A percentile compares a stretch with the other conserved stretches of the same genome.
phyloP scores from a whole-genome alignment of 1,140 invertebrate genomes.

The Drosophila sulfurigaster region DNA sequence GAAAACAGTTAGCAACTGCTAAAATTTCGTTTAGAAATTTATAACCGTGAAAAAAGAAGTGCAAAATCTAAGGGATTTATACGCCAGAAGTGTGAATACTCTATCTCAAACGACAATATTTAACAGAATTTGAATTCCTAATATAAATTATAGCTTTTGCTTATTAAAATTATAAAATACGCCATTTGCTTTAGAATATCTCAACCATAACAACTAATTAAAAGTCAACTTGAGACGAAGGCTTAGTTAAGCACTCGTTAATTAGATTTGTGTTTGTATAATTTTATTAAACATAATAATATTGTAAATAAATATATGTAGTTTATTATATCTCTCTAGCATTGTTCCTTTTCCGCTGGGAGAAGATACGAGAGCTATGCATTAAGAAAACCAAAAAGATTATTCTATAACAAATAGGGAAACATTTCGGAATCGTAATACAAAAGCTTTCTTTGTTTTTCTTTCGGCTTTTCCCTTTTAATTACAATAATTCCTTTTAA shows the following conservation, averaged over 20 bases:
- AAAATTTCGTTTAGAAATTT: conserved; percentile 10
- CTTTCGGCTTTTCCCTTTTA: not conserved
- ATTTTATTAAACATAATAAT: too few species aligned
- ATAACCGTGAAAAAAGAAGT: conserved; percentile 4
- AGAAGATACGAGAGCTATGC: too few species aligned
- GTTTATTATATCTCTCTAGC: not conserved
- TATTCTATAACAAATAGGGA: not conserved
- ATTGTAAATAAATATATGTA: too few species aligned
- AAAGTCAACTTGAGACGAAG: too few species aligned
- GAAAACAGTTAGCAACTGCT: conserved; percentile 11
- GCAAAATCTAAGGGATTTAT: not conserved
- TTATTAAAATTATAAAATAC: too few species aligned
- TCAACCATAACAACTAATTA: too few species aligned
- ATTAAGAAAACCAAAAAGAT: not conserved
- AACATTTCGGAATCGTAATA: not conserved
- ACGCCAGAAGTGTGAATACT: not conserved
- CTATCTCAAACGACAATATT: not conserved
- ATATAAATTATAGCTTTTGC: too few species aligned
- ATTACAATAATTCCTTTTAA: not conserved
- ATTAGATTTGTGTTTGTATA: too few species aligned
- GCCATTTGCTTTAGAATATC: too few species aligned
- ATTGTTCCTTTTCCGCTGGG: too few species aligned
- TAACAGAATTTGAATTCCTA: too few species aligned
- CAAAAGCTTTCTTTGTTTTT: not conserved
- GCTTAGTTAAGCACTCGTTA: too few species aligned